A percentile compares a stretch with the other conserved stretches of the same genome.
phyloP scores from a whole-genome alignment of 1,140 invertebrate species.

The Batillaria attramentaria region DNA sequence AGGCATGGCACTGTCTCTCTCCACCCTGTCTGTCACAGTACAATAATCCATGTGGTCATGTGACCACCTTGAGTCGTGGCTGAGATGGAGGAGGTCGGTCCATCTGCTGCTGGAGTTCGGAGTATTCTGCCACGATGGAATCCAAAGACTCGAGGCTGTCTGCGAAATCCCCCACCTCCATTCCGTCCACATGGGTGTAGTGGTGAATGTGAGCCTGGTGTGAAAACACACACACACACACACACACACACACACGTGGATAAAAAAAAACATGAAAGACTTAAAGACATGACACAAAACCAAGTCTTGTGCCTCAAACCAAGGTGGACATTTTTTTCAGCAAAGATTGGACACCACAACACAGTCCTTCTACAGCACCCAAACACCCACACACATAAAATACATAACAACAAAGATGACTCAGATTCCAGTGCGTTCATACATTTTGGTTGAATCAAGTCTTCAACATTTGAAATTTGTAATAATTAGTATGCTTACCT shows the following conservation, averaged over 20 bases:
- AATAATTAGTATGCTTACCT: conserved; percentile 52
- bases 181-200: conserved; percentile 70
- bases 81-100: conserved; percentile 21
- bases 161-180: conserved; percentile 68
- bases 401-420: neutral
- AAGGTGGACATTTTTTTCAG: neutral
- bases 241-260: neutral
- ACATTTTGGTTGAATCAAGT: no score
- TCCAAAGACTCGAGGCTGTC: conserved; percentile 66
- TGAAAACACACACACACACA: no score
- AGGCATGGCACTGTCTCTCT: no score
- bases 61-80: conserved; percentile 39
- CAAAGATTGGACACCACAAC: neutral
- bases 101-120: conserved; percentile 55
- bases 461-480: no score
- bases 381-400: neutral
- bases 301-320: neutral
- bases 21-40: no score
- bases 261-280: neutral
- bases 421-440: no score
- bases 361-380: no score
- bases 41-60: conserved; percentile 29
- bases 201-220: conserved; percentile 72
- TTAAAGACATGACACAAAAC: neutral
- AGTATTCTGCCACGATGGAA: conserved; percentile 67